phyloP scores from a whole-genome alignment of 1,140 invertebrate genomes.

The Macrostomum lignano region DNA sequence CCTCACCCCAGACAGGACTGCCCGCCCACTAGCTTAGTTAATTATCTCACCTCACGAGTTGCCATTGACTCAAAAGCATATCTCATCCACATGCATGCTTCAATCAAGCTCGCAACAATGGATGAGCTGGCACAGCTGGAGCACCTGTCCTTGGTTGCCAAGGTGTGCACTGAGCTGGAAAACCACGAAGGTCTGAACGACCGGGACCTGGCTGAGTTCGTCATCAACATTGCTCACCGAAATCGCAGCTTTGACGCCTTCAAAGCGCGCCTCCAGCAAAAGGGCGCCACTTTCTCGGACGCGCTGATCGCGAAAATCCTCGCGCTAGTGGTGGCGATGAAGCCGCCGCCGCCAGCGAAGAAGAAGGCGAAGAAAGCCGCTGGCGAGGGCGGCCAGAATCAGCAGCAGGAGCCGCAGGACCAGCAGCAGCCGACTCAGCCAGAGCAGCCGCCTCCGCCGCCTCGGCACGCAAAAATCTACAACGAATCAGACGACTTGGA shows the following conservation, averaged over 20 bases:
- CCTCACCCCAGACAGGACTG: no score
- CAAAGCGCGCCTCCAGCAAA: conserved; percentile 52
- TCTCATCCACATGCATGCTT: no score
- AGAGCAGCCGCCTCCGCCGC: background rate
- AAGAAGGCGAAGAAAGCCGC: conserved; percentile 9
- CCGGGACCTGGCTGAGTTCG: conserved; percentile 57
- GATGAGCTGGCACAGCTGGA: conserved; percentile 42
- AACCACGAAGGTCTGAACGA: conserved; percentile 92
- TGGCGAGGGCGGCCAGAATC: background rate
- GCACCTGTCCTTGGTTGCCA: conserved; percentile 80
- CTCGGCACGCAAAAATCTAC: no score
- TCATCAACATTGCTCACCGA: conserved; percentile 61
- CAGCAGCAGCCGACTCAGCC: no score
- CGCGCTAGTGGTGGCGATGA: conserved; percentile 75
- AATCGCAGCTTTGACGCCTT: conserved; percentile 55
- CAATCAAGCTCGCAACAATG: no score
- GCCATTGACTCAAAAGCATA: no score
- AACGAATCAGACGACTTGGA: no score
- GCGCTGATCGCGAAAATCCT: conserved; percentile 67
- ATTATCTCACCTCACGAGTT: no score
- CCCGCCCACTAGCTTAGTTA: no score
- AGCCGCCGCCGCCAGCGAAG: conserved; percentile 31
- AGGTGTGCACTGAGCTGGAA: conserved; percentile 86
- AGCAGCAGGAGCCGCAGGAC: no score
- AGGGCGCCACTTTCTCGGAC: conserved; percentile 61